phyloP scores from a whole-genome alignment of 2,888 invertebrate species.

The Rotaria macrura region DNA sequence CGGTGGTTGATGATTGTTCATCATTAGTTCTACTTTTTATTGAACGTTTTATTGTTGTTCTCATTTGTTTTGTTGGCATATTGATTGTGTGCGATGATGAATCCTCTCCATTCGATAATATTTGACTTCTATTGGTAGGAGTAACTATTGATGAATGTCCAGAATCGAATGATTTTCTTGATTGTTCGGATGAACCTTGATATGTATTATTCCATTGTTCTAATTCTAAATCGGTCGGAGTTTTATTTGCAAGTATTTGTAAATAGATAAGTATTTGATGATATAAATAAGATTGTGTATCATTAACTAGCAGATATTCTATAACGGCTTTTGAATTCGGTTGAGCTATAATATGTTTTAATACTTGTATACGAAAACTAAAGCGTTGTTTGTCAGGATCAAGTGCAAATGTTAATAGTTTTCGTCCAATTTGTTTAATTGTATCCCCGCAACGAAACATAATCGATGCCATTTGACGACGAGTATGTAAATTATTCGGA shows the following conservation, averaged over 20 bases:
- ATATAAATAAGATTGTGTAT: background rate
- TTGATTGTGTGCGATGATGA: background rate
- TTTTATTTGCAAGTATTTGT: background rate
- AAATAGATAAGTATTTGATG: background rate
- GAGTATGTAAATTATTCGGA: background rate
- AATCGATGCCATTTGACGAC: background rate
- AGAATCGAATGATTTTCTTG: background rate
- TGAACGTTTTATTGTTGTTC: background rate
- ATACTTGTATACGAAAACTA: background rate
- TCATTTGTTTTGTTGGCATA: background rate
- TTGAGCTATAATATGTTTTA: constrained; percentile 1
- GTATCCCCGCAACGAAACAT: constrained; percentile 10
- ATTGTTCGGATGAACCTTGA: background rate
- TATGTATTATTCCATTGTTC: background rate
- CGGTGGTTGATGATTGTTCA: background rate
- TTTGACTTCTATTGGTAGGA: background rate
- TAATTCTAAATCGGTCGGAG: background rate
- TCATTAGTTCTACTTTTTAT: background rate
- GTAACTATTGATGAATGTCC: background rate
- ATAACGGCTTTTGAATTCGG: background rate
- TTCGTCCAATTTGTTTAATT: background rate
- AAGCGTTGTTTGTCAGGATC: background rate
- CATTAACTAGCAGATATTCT: background rate
- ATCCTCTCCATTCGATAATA: background rate
- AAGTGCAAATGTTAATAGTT: background rate